These are phyloP conservation scores for Pyralis farinalis DNA, from an alignment of 2,888 invertebrate species.

Conservation along the genomic window DNA sequence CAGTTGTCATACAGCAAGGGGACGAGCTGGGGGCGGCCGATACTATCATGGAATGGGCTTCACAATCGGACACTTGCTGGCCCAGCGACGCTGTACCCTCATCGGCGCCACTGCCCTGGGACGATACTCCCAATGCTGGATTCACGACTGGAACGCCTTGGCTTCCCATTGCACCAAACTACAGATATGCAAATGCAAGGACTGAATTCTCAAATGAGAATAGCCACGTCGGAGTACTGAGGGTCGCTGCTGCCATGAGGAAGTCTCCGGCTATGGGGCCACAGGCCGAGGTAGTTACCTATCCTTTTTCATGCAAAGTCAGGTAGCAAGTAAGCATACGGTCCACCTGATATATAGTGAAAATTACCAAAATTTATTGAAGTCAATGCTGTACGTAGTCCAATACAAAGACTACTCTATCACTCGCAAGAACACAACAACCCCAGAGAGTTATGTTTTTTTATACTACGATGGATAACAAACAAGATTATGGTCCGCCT, in stretches of 20 bases:
- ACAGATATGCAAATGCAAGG: constrained; percentile 82
- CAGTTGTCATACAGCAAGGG: constrained; percentile 89
- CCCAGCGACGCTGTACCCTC: constrained; percentile 50
- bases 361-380: too few relatives aligned
- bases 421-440: too few relatives aligned
- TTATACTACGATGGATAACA: too few relatives aligned
- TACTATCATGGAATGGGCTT: constrained; percentile 76
- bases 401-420: too few relatives aligned
- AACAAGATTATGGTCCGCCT: too few relatives aligned
- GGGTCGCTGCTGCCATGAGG: constrained; percentile 58
- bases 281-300: constrained; percentile 50
- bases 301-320: not conserved
- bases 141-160: constrained; percentile 82
- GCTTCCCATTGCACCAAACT: constrained; percentile 85
- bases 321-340: too few relatives aligned
- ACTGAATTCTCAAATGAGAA: constrained; percentile 68
- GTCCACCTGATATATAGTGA: too few relatives aligned
- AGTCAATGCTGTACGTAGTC: too few relatives aligned
- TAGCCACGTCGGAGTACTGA: constrained; percentile 71
- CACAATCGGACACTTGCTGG: constrained; percentile 64
- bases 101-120: constrained; percentile 66
- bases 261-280: constrained; percentile 67
- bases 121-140: constrained; percentile 63
- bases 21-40: constrained; percentile 85
- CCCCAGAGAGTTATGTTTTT: too few relatives aligned